phyloP scores from a whole-genome alignment of 2,113 vertebrate genomes.

The Clarias macrocephalus region DNA sequence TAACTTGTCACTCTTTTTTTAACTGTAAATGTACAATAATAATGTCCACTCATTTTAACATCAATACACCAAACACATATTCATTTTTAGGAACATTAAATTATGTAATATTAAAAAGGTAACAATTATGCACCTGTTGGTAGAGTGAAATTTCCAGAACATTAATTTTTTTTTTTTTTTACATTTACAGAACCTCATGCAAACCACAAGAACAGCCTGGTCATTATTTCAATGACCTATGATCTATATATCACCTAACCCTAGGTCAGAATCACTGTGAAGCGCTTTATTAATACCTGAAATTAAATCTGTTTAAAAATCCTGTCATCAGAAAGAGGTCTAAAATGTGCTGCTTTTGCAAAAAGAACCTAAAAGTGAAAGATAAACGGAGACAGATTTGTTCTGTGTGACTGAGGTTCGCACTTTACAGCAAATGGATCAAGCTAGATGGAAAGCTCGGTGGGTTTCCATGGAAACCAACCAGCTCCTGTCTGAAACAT shows the following conservation, averaged over 20 bases:
- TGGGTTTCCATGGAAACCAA: conserved; percentile 46
- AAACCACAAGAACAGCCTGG: not conserved
- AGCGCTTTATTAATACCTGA: not conserved
- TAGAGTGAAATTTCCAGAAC: not conserved
- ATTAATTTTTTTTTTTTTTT: not conserved
- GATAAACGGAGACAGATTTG: not conserved
- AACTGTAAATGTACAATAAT: not conserved
- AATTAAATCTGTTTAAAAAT: not conserved
- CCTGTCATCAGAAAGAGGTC: not conserved
- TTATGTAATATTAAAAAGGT: not conserved
- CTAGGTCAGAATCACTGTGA: not conserved
- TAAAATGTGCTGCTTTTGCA: not conserved
- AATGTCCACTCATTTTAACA: not conserved
- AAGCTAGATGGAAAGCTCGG: conserved; percentile 24
- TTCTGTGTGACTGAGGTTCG: not conserved
- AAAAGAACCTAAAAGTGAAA: not conserved
- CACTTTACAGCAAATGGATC: not conserved
- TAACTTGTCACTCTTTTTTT: not conserved
- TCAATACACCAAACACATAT: not conserved
- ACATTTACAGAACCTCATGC: not conserved
- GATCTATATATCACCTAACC: too few species aligned
- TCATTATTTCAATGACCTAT: not conserved
- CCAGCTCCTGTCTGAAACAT: conserved; percentile 22
- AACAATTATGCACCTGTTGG: not conserved
- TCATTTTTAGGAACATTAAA: not conserved